These are phyloP conservation scores for Argopecten irradians DNA, from an alignment of 1,140 invertebrate species.

Conservation along the genomic window DNA sequence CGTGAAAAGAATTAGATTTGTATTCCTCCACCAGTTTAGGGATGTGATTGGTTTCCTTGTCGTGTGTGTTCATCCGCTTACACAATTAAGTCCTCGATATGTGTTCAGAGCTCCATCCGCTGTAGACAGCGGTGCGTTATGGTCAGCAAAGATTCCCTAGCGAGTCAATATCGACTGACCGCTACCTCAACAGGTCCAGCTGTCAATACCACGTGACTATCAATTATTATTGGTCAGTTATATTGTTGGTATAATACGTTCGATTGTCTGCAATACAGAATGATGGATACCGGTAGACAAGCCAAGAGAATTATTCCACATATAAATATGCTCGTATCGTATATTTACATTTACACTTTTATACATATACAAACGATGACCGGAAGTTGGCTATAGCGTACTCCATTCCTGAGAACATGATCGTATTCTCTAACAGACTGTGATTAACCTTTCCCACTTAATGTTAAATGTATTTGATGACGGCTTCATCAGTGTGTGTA, in stretches of 20 bases:
- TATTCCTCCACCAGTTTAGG: background rate
- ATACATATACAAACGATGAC: background rate
- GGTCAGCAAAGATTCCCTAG: constrained; percentile 14
- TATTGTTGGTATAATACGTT: constrained; percentile 2
- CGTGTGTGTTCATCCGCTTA: background rate
- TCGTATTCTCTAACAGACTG: background rate
- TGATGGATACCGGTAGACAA: background rate
- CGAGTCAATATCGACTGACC: constrained; percentile 3
- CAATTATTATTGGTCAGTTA: constrained; percentile 18
- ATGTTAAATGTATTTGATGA: background rate
- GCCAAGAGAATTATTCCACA: background rate
- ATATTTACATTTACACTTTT: background rate
- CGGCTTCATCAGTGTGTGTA: background rate
- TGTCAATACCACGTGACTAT: constrained; percentile 9
- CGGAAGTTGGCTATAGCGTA: background rate
- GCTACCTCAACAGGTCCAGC: background rate
- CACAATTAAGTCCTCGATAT: background rate
- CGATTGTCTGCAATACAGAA: background rate
- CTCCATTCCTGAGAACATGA: background rate
- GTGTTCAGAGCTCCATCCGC: background rate
- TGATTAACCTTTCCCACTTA: background rate
- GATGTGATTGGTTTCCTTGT: background rate
- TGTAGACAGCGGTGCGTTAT: background rate
- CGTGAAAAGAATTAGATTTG: background rate
- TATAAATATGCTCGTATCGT: background rate